phyloP scores from a whole-genome alignment of 2,888 invertebrate genomes.

The Stenurella melanura region DNA sequence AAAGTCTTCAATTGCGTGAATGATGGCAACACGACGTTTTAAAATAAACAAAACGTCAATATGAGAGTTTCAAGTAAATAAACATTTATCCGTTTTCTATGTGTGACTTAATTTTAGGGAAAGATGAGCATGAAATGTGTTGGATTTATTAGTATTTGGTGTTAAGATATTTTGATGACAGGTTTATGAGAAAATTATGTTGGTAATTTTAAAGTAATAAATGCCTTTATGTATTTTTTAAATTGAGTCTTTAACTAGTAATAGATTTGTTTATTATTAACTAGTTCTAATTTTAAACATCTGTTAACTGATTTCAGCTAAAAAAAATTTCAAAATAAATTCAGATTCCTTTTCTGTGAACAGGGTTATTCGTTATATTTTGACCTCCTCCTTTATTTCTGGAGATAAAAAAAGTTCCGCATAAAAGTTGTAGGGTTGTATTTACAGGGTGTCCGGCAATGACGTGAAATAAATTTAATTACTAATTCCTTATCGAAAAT shows the following conservation, averaged over 20 bases:
- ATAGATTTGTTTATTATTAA: slow-evolving; percentile 17
- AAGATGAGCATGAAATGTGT: slow-evolving; percentile 41
- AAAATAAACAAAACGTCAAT: slow-evolving; percentile 57
- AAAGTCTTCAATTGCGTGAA: slow-evolving; percentile 51
- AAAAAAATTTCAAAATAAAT: neutral
- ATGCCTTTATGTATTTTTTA: slow-evolving; percentile 20
- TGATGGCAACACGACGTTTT: slow-evolving; percentile 53
- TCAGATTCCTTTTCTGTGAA: no score
- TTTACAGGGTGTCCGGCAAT: no score
- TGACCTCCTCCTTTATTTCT: no score
- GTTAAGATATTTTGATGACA: slow-evolving; percentile 44
- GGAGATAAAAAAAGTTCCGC: no score
- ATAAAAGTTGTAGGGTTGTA: no score
- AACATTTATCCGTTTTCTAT: slow-evolving; percentile 47
- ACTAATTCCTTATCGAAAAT: no score
- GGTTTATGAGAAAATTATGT: slow-evolving; percentile 44
- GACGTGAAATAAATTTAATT: no score
- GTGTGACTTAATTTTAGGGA: slow-evolving; percentile 50
- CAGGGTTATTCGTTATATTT: no score
- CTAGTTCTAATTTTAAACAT: slow-evolving; percentile 15
- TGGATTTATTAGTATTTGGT: slow-evolving; percentile 45
- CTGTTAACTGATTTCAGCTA: neutral
- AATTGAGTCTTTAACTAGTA: slow-evolving; percentile 10
- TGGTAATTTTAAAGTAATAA: slow-evolving; percentile 44
- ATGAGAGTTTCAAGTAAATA: slow-evolving; percentile 49